Evolutionary conservation across 2,797 vertebrate genomes (phyloP).

Genomic region (Myotis planiceps): DNA sequence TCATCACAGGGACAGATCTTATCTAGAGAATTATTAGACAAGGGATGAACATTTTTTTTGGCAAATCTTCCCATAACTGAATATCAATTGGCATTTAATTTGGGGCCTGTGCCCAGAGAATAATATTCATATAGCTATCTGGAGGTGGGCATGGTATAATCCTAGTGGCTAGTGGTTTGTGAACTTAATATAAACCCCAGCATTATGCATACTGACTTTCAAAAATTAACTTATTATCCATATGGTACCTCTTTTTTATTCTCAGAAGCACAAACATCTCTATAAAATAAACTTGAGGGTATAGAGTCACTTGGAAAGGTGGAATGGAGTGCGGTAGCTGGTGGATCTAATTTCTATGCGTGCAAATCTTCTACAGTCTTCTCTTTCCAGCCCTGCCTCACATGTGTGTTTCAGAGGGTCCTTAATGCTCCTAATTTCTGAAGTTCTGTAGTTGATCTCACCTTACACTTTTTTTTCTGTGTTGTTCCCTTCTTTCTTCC

Average conservation of each 20-base stretch:
- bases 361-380: background rate
- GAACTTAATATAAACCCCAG: background rate
- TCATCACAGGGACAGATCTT: background rate
- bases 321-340: background rate
- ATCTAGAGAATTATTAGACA: background rate
- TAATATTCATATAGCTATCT: background rate
- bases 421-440: background rate
- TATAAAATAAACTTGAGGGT: background rate
- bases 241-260: background rate
- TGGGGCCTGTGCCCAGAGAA: background rate
- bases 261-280: background rate
- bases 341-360: background rate
- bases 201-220: background rate
- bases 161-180: background rate
- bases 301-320: background rate
- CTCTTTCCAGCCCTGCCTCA: background rate
- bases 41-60: background rate
- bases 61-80: background rate
- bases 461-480: background rate
- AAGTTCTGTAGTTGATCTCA: background rate
- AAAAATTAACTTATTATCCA: background rate
- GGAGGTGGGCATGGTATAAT: background rate
- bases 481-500: background rate
- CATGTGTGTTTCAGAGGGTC: background rate
- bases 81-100: background rate